Percentiles rank a stretch among this genome's conserved stretches.
Conservation (phyloP, 2,113 vertebrate species). For the Campylomormyrus tamandua region DNA sequence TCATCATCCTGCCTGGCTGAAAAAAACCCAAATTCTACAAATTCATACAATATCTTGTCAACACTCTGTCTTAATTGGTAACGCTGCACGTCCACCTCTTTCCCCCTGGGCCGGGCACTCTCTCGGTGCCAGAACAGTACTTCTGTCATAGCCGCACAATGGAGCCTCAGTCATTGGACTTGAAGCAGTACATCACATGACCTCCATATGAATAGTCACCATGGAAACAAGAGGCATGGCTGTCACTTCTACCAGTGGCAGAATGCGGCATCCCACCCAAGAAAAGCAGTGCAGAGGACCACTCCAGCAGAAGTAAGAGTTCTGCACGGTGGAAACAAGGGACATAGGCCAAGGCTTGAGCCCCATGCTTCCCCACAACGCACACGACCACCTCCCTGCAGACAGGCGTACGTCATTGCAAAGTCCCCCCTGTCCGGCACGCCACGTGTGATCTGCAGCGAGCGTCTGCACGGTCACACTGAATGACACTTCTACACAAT, state of each 20-base stretch:
- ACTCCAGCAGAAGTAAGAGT: background rate
- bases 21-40: background rate
- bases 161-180: constrained; percentile 8
- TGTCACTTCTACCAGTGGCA: background rate
- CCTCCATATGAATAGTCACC: background rate
- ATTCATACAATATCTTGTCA: background rate
- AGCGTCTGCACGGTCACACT: background rate
- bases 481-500: background rate
- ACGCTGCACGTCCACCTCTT: background rate
- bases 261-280: background rate
- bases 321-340: background rate
- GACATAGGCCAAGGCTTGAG: background rate
- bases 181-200: constrained; percentile 3
- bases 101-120: background rate
- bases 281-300: background rate
- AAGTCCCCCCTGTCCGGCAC: background rate
- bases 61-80: background rate
- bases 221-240: constrained; percentile 10
- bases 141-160: background rate
- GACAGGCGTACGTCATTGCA: background rate
- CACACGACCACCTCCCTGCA: background rate
- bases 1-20: background rate
- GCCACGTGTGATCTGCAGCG: background rate
- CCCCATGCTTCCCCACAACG: background rate
- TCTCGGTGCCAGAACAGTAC: background rate